A percentile compares a stretch with the other conserved stretches of the same genome.
Evolutionary conservation across 2,113 vertebrate species (phyloP).

Genomic region (Datnioides undecimradiatus): DNA sequence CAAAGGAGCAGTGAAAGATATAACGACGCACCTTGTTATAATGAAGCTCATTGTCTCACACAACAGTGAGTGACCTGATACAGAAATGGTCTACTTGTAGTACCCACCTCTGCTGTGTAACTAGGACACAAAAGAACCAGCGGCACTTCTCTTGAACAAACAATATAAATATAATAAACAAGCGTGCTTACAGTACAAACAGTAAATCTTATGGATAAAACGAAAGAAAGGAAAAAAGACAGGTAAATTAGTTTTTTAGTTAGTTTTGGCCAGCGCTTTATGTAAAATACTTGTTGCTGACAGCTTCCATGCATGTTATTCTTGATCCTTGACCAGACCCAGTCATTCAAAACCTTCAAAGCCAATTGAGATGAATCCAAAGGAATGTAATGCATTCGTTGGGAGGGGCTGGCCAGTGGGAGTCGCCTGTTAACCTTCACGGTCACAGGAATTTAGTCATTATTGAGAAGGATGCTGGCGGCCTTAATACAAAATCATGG

Average conservation of each 20-base stretch:
- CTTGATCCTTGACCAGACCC: conserved; percentile 40
- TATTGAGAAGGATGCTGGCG: conserved; percentile 62
- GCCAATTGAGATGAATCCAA: conserved; percentile 60
- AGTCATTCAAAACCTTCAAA: conserved; percentile 47
- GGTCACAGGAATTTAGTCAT: conserved; percentile 60
- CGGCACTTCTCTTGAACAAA: neutral
- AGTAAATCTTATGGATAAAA: neutral
- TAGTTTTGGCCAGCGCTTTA: neutral
- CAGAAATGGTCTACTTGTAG: conserved; percentile 13
- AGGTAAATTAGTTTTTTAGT: neutral
- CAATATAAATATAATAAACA: neutral
- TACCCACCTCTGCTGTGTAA: conserved; percentile 2
- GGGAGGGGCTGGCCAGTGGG: conserved; percentile 29
- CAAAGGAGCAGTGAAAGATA: conserved; percentile 66
- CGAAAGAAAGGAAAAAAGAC: neutral
- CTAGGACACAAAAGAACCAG: neutral
- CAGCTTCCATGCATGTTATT: conserved; percentile 33
- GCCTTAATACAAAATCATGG: conserved; percentile 61
- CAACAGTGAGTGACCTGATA: conserved; percentile 35
- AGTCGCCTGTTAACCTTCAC: conserved; percentile 66
- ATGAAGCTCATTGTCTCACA: conserved; percentile 61
- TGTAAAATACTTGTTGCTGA: conserved; percentile 6
- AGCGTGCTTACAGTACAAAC: neutral
- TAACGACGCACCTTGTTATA: conserved; percentile 48
- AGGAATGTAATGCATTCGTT: conserved; percentile 56